Base-by-base conservation (phyloP, 2,888 invertebrate species). In the Lucinisca nassula region DNA sequence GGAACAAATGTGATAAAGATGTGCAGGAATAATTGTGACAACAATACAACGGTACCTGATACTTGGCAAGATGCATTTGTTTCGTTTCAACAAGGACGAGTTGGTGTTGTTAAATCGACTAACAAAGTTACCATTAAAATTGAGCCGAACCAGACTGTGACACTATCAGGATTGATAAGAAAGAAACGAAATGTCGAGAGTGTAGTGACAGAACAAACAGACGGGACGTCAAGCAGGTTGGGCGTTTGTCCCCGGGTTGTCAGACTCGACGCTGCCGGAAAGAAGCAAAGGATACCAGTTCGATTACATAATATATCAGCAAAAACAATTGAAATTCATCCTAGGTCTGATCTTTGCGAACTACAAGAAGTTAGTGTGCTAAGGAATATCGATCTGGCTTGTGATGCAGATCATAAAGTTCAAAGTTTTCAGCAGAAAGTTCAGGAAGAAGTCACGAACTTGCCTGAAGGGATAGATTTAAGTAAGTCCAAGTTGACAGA, bases 231-330 rank as follows among this genome's bases (percentile, higher is more conserved):
- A 14, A 55, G 55, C 55, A 55, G n/a, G 55, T 17, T 55, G 4
- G 55, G 55, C 55, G 55, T 55, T 55, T 55, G 55, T 55, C 55
- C 55, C 55, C 55, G 55, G 55, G 55, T 55, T 55, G 55, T 55
- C 10, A 55, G 21, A 21, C 4, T 55, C 17, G n/a, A 21, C 55
- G n/a, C 10, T 8, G 55, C 4, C 4, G 55, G n/a, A 55, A 55
- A 55, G n/a, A 14, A 21, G 3, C 14, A 55, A 55, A 8, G 55
- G 21, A 21, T 55, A n/a, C 14, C 55, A 21, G 55, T 55, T 21
- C 55, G 55, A 4, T 3, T 55, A n/a, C 21, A 17, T 21, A 55
- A 55, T 21, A 55, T 55, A 8, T 55, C 55, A 21, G 55, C 55
- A 17, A 55, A n/a, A 4, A 14, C 55, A 21, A 8, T 55, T 21